Evolutionary conservation across 2,888 invertebrate species (phyloP).

Genomic region (Spialia ferax): DNA sequence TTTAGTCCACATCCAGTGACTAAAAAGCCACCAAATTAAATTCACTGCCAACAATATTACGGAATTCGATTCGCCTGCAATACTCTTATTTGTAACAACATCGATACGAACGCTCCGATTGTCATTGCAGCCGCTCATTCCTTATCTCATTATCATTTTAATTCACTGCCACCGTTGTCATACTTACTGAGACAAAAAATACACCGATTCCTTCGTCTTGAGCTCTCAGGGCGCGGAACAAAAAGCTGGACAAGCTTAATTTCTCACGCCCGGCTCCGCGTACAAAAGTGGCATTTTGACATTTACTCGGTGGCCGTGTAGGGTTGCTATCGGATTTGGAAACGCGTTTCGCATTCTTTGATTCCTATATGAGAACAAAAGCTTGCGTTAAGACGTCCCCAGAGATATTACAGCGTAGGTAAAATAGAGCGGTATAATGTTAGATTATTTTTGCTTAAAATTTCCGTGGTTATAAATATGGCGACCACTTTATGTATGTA

Average conservation of each 20-base stretch:
- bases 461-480: too few relatives aligned
- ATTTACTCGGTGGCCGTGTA: constrained; percentile 63
- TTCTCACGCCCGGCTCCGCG: constrained; percentile 46
- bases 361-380: too few relatives aligned
- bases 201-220: constrained; percentile 21
- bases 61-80: not conserved
- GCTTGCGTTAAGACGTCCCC: too few relatives aligned
- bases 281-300: constrained; percentile 70
- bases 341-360: too few relatives aligned
- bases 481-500: too few relatives aligned
- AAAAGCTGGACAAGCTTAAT: constrained; percentile 44
- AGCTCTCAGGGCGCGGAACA: constrained; percentile 43
- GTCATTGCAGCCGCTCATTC: not conserved
- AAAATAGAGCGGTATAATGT: too few relatives aligned
- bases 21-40: too few relatives aligned
- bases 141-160: constrained; percentile 37
- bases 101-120: not conserved
- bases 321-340: constrained; percentile 27
- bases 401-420: too few relatives aligned
- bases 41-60: too few relatives aligned
- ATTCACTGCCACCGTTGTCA: constrained; percentile 36
- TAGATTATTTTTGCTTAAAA: too few relatives aligned
- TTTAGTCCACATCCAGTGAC: not conserved
- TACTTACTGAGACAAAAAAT: constrained; percentile 39
- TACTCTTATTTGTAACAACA: not conserved